Evolutionary conservation across 2,888 invertebrate genomes (phyloP).

Genomic region (Sphaeridia pumilis): DNA sequence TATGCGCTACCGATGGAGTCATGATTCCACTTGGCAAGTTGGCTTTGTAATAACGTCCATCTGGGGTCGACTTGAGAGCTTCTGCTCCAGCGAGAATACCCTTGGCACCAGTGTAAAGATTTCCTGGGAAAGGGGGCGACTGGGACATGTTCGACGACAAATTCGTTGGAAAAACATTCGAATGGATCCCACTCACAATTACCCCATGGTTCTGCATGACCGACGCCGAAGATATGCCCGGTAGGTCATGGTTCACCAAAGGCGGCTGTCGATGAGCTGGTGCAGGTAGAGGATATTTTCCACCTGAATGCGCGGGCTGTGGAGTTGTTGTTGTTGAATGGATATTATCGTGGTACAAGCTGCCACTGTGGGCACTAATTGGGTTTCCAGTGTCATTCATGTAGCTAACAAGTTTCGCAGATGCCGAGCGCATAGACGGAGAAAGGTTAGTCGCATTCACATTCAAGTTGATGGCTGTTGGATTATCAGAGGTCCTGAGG

Average conservation of each 20-base stretch:
- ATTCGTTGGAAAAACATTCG: not conserved
- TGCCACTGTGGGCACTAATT: not conserved
- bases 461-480: conserved; percentile 15
- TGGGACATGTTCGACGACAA: not conserved
- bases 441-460: conserved; percentile 6
- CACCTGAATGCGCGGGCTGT: not conserved
- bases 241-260: not conserved
- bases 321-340: not conserved
- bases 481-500: conserved; percentile 9
- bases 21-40: conserved; percentile 6
- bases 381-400: not conserved
- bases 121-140: not conserved
- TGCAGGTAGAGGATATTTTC: not conserved
- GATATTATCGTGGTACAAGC: not conserved
- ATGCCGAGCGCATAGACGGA: conserved; percentile 9
- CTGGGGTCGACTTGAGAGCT: not conserved
- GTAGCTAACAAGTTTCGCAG: not conserved
- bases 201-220: not conserved
- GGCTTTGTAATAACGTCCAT: not conserved
- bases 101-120: not conserved
- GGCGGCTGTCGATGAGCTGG: not conserved
- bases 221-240: not conserved
- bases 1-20: conserved; percentile 16
- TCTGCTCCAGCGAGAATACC: not conserved
- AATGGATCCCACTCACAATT: not conserved